Percentiles rank a stretch among this genome's conserved stretches.
phyloP scores from a whole-genome alignment of 1,140 invertebrate genomes.

The Leptestheria dahalacensis region DNA sequence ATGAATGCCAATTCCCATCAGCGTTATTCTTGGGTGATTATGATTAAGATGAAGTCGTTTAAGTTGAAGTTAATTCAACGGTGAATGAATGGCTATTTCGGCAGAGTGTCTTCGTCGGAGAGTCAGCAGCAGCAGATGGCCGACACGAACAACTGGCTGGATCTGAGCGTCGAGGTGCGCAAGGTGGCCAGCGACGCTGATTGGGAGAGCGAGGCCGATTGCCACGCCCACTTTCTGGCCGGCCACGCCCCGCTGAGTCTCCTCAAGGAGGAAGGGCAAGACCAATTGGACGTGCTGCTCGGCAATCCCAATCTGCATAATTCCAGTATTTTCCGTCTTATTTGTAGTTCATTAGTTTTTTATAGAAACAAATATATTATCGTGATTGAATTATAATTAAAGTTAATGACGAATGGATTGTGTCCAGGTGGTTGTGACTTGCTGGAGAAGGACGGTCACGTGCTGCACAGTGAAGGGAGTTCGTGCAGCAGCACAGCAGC shows the following conservation, averaged over 20 bases:
- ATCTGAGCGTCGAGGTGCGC: background rate
- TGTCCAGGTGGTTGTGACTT: background rate
- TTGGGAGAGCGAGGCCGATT: background rate
- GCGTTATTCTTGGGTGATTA: too few relatives aligned
- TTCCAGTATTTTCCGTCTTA: conserved; percentile 4
- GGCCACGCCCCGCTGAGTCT: background rate
- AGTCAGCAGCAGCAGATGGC: background rate
- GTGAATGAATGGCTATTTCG: background rate
- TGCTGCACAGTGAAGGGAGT: background rate
- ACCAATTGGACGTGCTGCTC: conserved; percentile 1
- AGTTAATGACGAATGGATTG: too few relatives aligned
- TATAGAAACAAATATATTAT: background rate
- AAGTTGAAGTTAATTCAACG: too few relatives aligned
- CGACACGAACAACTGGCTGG: background rate
- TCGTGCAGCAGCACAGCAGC: conserved; percentile 1
- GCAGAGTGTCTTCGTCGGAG: background rate
- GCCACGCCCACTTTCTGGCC: background rate
- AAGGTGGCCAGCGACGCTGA: background rate
- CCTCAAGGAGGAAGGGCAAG: background rate
- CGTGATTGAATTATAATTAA: too few relatives aligned
- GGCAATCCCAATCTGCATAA: conserved; percentile 9
- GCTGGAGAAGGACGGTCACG: background rate
- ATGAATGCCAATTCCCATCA: too few relatives aligned
- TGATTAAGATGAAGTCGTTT: too few relatives aligned
- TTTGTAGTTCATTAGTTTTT: too few relatives aligned